Evolutionary conservation across 92 coral and sea anemone genomes (phyloP).

Genomic region (Desmophyllum pertusum): DNA sequence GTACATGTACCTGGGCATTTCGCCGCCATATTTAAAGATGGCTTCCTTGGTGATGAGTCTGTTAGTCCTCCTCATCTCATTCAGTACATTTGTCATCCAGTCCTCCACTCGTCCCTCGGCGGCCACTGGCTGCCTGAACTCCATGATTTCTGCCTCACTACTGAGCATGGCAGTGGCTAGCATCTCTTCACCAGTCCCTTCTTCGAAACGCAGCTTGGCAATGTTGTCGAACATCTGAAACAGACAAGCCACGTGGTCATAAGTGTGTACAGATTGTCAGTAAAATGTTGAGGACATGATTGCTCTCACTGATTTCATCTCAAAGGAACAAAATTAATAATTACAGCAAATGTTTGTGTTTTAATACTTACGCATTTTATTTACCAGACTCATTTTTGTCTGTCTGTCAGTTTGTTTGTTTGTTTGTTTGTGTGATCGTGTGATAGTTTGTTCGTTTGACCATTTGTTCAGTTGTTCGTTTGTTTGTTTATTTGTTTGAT

Average conservation of each 20-base stretch:
- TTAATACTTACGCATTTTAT: background rate
- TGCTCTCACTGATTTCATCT: background rate
- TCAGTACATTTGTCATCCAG: conserved; percentile 99
- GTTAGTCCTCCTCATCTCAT: conserved; percentile 98
- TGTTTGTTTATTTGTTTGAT: no score
- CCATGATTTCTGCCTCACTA: conserved; percentile 96
- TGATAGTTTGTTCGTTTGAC: no score
- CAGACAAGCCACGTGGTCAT: background rate
- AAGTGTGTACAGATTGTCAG: no score
- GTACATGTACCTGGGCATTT: conserved; percentile 76
- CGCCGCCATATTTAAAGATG: conserved; percentile 87
- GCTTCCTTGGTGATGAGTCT: conserved; percentile 97
- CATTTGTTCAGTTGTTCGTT: no score
- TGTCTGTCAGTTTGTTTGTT: background rate
- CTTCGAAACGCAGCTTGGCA: conserved; percentile 93
- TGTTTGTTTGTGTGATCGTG: background rate
- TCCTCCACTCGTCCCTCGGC: conserved; percentile 99
- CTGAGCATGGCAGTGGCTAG: conserved; percentile 94
- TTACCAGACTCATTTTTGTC: background rate
- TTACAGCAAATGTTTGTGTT: no score
- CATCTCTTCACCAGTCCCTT: conserved; percentile 88
- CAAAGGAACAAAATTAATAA: no score
- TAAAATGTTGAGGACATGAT: background rate
- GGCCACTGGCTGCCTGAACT: conserved; percentile 89
- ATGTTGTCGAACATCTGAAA: conserved; percentile 98